Evolutionary conservation across 2,113 vertebrate species (phyloP).

Genomic region (Myxocyprinus asiaticus): DNA sequence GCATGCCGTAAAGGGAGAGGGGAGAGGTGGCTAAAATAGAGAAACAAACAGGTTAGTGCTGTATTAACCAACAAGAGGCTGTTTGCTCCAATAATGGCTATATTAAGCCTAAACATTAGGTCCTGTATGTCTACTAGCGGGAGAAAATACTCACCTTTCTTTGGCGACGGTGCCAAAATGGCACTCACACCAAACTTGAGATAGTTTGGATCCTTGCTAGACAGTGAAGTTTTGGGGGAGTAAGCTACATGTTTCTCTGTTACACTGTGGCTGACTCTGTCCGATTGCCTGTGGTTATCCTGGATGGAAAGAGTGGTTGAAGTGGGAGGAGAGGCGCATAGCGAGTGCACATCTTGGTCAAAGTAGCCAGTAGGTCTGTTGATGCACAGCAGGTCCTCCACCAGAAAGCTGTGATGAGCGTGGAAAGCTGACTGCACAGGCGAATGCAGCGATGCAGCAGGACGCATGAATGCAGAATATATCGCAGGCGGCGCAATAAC

Average conservation of each 20-base stretch:
- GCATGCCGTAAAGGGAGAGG: slow-evolving; percentile 76
- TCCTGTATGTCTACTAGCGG: too few relatives aligned
- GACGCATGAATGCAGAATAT: slow-evolving; percentile 85
- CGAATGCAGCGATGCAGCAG: slow-evolving; percentile 82
- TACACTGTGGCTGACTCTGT: too few relatives aligned
- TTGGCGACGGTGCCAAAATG: slow-evolving; percentile 87
- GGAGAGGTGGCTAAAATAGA: slow-evolving; percentile 72
- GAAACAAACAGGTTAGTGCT: not conserved
- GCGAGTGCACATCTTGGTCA: slow-evolving; percentile 73
- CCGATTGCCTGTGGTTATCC: not conserved
- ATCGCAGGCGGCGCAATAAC: slow-evolving; percentile 82
- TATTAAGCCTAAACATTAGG: too few relatives aligned
- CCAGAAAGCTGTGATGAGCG: slow-evolving; percentile 85
- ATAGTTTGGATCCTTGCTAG: slow-evolving; percentile 76
- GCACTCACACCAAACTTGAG: slow-evolving; percentile 96
- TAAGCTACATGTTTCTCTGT: slow-evolving; percentile 53
- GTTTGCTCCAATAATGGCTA: too few relatives aligned
- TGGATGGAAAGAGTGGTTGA: slow-evolving; percentile 66
- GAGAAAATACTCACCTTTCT: slow-evolving; percentile 75
- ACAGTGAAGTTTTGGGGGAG: slow-evolving; percentile 61
- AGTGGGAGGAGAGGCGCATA: slow-evolving; percentile 71
- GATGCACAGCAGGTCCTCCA: slow-evolving; percentile 90
- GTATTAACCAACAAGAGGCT: too few relatives aligned
- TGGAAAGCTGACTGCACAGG: slow-evolving; percentile 81
- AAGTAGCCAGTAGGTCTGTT: slow-evolving; percentile 79